Base-by-base conservation (phyloP, 2,888 invertebrate species). In the Drosophila limbata region DNA sequence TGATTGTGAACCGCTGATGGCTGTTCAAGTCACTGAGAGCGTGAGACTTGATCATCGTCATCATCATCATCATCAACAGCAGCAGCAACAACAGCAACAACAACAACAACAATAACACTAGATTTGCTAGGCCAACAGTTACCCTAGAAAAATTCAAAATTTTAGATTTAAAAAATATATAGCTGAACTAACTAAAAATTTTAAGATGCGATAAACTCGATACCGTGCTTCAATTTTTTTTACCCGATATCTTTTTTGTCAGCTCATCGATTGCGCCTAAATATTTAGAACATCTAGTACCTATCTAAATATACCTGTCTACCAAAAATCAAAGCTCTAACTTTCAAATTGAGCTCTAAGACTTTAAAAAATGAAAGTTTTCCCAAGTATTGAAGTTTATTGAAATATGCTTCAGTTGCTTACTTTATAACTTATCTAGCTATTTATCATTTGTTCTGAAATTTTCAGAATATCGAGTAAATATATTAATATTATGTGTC, bases 31-130 rank as follows among this genome's bases (percentile, higher is more conserved):
- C 78, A 69, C 50, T n/a, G 40, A 70, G 76, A 70, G 76, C 76
- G 76, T 76, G 76, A 79, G 76, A 79, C 76, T 63, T 79, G 70
- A 79, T 79, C 63, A 76, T 61, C 74, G 50, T 57, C 44, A 56
- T 33, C 55, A 56, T 11, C 55, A 56, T 0, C 37, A 39, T 0
- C 65, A 71, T 1, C 57, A 47, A 0, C 50, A 55, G 1, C 59
- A 50, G 1, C 53, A 76, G 1, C 55, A 48, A 5, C 67, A 56
- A 0, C 45, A 53, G 1, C 47, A 75, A 1, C 52, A 45, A 4
- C 66, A 11, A 52, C 44, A 47, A 9, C 33, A 52, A 17, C 6
- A 44, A 39, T 15, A 68, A 50, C 19, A 31, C 50, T 33, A 31
- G 37, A 42, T 69, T 25, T 42, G 11, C 40, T 19, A 17, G 47